Conservation (phyloP, 2,113 vertebrate species). For the Mustela nigripes region DNA sequence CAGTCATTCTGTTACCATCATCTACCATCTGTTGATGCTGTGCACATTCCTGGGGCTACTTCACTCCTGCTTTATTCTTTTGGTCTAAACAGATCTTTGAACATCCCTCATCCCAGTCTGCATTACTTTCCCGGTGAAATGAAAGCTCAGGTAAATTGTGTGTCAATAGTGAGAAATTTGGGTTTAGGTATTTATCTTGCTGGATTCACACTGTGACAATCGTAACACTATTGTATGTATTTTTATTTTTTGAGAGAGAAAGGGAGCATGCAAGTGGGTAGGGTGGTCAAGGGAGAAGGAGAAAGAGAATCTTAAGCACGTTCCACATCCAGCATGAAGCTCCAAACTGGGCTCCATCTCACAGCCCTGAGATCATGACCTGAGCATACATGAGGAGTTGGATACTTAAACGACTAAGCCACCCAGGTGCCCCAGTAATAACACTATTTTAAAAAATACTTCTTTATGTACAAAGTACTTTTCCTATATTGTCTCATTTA, state of each 20-base stretch:
- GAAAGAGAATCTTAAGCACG: not conserved
- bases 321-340: not conserved
- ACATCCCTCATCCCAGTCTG: not conserved
- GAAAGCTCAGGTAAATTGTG: not conserved
- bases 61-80: not conserved
- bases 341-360: not conserved
- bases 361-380: not conserved
- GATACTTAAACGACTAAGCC: not conserved
- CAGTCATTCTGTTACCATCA: not conserved
- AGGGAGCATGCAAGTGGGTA: not conserved
- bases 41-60: not conserved
- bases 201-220: not conserved
- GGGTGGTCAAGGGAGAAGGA: not conserved
- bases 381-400: not conserved
- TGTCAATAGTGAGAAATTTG: not conserved
- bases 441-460: not conserved
- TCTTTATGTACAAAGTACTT: not conserved
- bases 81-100: not conserved
- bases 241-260: not conserved
- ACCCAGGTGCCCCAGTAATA: not conserved
- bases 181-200: not conserved
- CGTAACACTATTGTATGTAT: not conserved
- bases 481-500: not conserved
- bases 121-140: not conserved
- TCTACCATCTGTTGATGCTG: not conserved